Base-by-base conservation (phyloP, 1,140 invertebrate genomes). In the Euura saliciscinereae region DNA sequence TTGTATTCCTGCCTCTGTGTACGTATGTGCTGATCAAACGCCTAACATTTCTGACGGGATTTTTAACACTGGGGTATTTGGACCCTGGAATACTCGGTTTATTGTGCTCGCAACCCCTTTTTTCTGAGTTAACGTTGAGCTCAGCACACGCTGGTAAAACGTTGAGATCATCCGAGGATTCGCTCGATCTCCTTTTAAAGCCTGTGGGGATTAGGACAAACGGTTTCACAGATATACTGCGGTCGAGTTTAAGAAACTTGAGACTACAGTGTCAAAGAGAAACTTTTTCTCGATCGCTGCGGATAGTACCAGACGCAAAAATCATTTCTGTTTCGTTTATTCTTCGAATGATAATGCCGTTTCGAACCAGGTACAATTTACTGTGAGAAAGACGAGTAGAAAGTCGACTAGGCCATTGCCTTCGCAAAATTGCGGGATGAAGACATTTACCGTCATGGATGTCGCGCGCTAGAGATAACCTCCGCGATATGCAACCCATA, bases 1-100 rank as follows among this genome's bases (percentile, higher is more conserved):
- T 59, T 69, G 45, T 69, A 42, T 66, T 72, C 71, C 71, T 68
- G 43, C 5, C 65, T 51, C 71, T 44, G 46, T 64, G 13, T 51
- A 64, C 42, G 59, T 6, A 59, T 6, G 51, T n/a, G 13, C 10
- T 59, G 51, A 8, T 59, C 51, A 59, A 59, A 59, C 51, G 51
- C 51, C 51, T 59, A 8, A n/a, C 51, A 59, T 59, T 59, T 8
- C 51, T 59, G 8, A 6, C 8, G 13, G 51, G 8, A 59, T 59
- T 59, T 59, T 59, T 59, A 51, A 59, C 51, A 6, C 51, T 8
- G 13, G 51, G 51, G 51, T 59, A 59, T 59, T 59, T 59, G 13
- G 51, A 59, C 8, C 51, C 8, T 8, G 51, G 51, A 59, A 59
- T 73, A 42, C n/a, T 28, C 28, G 68, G 73, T 68, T 73, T 70